A percentile compares a stretch with the other conserved stretches of the same genome.
These are phyloP conservation scores for Apodemus agrarius DNA, from an alignment of 2,797 vertebrate genomes.

Conservation along the genomic window DNA sequence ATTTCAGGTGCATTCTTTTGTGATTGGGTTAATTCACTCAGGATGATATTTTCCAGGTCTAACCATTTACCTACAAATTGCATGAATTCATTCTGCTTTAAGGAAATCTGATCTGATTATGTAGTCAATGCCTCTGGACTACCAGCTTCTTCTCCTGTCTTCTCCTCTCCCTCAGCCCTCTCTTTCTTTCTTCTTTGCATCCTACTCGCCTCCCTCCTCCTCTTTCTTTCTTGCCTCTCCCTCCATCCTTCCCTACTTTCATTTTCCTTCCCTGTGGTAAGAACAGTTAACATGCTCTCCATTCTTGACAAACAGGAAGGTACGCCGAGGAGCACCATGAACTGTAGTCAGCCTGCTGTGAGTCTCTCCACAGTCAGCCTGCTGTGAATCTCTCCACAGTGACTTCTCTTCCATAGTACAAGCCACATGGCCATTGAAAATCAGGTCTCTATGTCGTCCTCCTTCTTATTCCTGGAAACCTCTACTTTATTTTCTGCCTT, in stretches of 20 bases:
- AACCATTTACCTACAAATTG: too few relatives aligned
- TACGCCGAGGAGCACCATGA: neutral
- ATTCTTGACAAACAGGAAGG: neutral
- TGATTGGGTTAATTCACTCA: too few relatives aligned
- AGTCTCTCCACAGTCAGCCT: neutral
- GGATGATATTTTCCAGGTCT: too few relatives aligned
- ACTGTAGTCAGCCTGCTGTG: too few relatives aligned
- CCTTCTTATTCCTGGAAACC: neutral
- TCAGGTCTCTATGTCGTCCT: neutral
- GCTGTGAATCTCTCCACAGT: neutral
- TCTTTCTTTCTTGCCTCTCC: neutral
- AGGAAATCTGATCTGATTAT: neutral
- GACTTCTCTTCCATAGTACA: neutral
- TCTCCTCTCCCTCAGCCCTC: neutral
- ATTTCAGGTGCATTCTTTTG: too few relatives aligned
- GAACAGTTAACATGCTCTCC: neutral
- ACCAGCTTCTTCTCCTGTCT: neutral
- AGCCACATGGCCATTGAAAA: neutral
- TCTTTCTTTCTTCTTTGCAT: neutral
- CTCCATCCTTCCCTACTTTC: neutral
- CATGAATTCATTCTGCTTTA: too few relatives aligned
- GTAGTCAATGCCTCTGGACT: neutral
- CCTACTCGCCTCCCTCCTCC: accelerated
- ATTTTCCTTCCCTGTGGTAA: neutral
- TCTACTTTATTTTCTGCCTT: neutral